Conservation (phyloP, 2,113 vertebrate genomes). For the Ciconia boyciana region DNA sequence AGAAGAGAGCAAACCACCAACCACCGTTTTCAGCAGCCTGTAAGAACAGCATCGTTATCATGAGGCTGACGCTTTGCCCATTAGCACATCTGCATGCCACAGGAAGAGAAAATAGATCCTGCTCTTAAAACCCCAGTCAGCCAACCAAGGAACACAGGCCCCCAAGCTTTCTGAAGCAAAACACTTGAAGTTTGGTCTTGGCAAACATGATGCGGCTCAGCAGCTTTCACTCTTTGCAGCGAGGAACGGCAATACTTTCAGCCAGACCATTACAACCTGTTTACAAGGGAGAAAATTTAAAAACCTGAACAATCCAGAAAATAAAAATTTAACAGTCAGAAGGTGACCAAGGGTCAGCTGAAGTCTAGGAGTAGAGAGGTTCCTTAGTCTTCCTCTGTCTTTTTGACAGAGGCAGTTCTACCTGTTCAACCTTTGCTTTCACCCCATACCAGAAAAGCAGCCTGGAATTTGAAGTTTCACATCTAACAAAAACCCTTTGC, state of each 20-base stretch:
- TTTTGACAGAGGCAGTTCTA: not conserved
- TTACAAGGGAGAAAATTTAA: not conserved
- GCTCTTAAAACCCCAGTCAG: not conserved
- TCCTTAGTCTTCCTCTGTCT: not conserved
- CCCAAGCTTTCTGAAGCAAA: not conserved
- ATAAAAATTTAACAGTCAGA: not conserved
- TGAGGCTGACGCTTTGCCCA: not conserved
- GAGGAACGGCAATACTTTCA: not conserved
- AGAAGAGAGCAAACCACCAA: not conserved
- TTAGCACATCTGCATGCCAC: not conserved
- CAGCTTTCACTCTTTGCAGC: not conserved
- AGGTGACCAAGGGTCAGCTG: not conserved
- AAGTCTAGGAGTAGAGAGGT: not conserved
- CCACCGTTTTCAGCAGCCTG: not conserved
- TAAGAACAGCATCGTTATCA: not conserved
- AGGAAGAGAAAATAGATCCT: not conserved
- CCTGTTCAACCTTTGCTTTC: not conserved
- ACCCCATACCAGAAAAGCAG: not conserved
- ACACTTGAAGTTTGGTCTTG: not conserved
- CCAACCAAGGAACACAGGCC: not conserved
- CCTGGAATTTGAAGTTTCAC: not conserved
- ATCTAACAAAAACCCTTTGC: not conserved
- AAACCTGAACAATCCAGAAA: not conserved
- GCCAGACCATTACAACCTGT: not conserved
- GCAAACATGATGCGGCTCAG: not conserved